Percentiles rank a stretch among this genome's conserved stretches.
Conservation (phyloP, 2,888 invertebrate species). For the Mayetiola destructor region DNA sequence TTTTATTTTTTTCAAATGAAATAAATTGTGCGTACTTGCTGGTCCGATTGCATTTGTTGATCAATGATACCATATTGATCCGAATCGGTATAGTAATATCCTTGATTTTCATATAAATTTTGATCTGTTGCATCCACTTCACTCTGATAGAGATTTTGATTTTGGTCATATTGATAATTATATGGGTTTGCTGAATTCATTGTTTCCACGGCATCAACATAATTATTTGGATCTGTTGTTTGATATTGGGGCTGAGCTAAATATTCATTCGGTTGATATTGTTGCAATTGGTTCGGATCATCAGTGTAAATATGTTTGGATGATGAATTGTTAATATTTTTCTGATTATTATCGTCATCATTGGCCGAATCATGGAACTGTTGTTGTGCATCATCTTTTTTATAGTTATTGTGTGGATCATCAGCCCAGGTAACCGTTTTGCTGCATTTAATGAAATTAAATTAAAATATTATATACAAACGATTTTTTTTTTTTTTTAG, state of each 20-base stretch:
- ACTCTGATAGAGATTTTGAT: not conserved
- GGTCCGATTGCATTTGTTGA: no score
- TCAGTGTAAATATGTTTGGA: not conserved
- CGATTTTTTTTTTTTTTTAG: no score
- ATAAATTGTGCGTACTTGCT: no score
- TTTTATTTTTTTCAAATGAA: no score
- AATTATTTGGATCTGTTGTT: not conserved
- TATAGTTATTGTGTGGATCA: slow-evolving; percentile 2
- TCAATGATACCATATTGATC: no score
- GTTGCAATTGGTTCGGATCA: not conserved
- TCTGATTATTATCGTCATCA: not conserved
- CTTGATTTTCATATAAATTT: not conserved
- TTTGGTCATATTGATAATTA: not conserved
- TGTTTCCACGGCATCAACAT: no score
- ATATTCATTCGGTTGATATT: slow-evolving; percentile 1
- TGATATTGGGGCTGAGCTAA: not conserved
- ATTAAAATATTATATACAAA: no score
- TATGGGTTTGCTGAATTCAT: no score
- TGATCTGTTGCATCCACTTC: not conserved
- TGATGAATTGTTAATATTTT: not conserved
- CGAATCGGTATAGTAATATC: not conserved
- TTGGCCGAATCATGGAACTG: no score
- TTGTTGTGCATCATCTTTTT: not conserved
- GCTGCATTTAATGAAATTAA: not conserved
- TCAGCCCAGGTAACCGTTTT: slow-evolving; percentile 8